A percentile compares a stretch with the other conserved stretches of the same genome.
Conservation (phyloP, 2,888 invertebrate species). For the Drosophila ezoana region DNA sequence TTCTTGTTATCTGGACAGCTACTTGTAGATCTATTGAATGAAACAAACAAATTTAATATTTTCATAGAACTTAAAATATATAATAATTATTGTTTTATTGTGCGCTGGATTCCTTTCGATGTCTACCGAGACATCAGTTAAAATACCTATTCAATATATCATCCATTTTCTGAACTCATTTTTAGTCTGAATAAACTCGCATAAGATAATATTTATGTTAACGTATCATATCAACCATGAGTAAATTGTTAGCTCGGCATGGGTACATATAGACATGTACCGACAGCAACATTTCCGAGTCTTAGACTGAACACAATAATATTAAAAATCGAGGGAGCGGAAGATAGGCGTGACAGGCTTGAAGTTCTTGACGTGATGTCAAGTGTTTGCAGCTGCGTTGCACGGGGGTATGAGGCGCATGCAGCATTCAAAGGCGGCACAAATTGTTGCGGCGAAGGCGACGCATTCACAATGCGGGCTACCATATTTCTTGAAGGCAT, state of each 20-base stretch:
- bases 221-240: constrained; percentile 21
- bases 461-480: constrained; percentile 55
- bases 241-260: constrained; percentile 27
- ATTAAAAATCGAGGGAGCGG: constrained; percentile 49
- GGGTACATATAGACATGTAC: constrained; percentile 4
- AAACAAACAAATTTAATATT: too few relatives aligned
- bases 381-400: constrained; percentile 34
- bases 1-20: not conserved
- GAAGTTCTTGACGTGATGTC: constrained; percentile 60
- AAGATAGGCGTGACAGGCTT: constrained; percentile 17
- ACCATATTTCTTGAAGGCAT: constrained; percentile 63
- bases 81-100: too few relatives aligned
- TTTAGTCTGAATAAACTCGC: not conserved
- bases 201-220: constrained; percentile 17
- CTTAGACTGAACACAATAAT: constrained; percentile 29
- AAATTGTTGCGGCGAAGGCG: constrained; percentile 24
- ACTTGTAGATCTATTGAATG: too few relatives aligned
- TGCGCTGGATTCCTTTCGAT: too few relatives aligned
- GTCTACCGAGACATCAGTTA: too few relatives aligned
- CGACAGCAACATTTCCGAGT: constrained; percentile 13
- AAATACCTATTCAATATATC: too few relatives aligned
- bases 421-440: constrained; percentile 48
- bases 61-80: too few relatives aligned
- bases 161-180: too few relatives aligned
- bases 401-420: constrained; percentile 10